These are phyloP conservation scores for Kryptolebias ocellatus DNA, from an alignment of 2,797 vertebrate species.

Conservation along the genomic window DNA sequence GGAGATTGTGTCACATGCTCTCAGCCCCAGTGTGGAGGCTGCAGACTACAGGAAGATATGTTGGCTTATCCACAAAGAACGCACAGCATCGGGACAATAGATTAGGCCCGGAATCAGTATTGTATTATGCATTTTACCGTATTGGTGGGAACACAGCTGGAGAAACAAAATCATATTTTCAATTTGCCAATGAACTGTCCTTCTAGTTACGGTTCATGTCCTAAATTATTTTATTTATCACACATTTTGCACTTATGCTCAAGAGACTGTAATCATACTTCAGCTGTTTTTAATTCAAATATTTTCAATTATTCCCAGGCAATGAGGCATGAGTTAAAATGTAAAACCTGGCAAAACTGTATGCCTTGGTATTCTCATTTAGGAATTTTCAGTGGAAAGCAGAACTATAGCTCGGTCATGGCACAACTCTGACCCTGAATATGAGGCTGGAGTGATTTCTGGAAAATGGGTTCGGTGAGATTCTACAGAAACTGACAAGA, in stretches of 20 bases:
- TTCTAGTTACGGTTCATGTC: not conserved
- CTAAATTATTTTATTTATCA: conserved; percentile 7
- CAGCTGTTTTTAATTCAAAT: conserved; percentile 26
- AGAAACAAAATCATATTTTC: conserved; percentile 1
- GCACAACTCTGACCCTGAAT: not conserved
- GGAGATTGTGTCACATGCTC: conserved; percentile 52
- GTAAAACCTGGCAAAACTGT: not conserved
- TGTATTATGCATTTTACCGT: conserved; percentile 25
- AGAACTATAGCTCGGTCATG: not conserved
- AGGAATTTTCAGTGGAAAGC: not conserved
- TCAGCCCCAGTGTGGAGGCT: conserved; percentile 23
- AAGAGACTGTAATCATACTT: not conserved
- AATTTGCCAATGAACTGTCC: not conserved
- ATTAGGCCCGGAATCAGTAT: conserved; percentile 44
- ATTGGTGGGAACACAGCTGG: conserved; percentile 1
- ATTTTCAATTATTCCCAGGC: not conserved
- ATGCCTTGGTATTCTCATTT: not conserved
- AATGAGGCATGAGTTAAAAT: not conserved
- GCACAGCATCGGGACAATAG: conserved; percentile 29
- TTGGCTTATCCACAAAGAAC: conserved; percentile 9
- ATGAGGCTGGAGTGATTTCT: not conserved
- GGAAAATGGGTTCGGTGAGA: not conserved
- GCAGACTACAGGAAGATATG: conserved; percentile 15
- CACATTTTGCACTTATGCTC: conserved; percentile 8
- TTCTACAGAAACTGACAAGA: conserved; percentile 17